Conservation (phyloP, 2,797 vertebrate species). For the Loriculus beryllinus region DNA sequence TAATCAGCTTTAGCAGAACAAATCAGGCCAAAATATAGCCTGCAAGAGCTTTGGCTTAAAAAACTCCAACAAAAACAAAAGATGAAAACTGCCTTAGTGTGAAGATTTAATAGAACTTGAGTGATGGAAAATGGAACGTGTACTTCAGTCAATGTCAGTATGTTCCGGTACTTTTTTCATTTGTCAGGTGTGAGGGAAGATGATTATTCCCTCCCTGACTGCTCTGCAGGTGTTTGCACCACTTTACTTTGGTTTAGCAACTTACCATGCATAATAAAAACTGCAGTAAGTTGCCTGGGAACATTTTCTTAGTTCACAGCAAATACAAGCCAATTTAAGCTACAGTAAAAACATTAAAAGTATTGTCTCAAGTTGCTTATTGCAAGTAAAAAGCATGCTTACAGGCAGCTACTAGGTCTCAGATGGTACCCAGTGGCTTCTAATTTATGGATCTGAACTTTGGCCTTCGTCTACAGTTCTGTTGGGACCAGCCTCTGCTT, state of each 20-base stretch:
- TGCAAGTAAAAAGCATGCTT: background rate
- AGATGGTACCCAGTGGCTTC: background rate
- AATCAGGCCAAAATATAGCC: background rate
- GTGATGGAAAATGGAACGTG: background rate
- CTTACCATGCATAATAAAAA: background rate
- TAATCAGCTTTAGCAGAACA: background rate
- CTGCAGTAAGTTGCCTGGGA: background rate
- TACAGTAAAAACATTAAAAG: background rate
- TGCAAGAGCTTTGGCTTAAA: background rate
- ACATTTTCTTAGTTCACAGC: background rate
- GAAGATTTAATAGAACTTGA: background rate
- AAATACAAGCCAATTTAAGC: background rate
- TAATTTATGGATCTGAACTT: slow-evolving; percentile 14
- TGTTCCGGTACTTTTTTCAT: rapidly evolving
- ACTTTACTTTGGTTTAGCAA: background rate
- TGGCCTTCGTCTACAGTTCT: background rate
- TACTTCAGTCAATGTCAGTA: background rate
- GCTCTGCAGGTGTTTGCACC: background rate
- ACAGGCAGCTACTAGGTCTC: background rate
- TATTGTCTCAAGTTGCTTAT: background rate
- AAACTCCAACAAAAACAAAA: background rate
- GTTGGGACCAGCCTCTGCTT: background rate
- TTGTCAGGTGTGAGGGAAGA: background rate
- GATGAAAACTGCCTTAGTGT: background rate
- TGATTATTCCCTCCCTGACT: background rate